Evolutionary conservation across 2,888 invertebrate species (phyloP), one percentile per base, ranked within the genome.

Genomic region (Dione vanillae): DNA sequence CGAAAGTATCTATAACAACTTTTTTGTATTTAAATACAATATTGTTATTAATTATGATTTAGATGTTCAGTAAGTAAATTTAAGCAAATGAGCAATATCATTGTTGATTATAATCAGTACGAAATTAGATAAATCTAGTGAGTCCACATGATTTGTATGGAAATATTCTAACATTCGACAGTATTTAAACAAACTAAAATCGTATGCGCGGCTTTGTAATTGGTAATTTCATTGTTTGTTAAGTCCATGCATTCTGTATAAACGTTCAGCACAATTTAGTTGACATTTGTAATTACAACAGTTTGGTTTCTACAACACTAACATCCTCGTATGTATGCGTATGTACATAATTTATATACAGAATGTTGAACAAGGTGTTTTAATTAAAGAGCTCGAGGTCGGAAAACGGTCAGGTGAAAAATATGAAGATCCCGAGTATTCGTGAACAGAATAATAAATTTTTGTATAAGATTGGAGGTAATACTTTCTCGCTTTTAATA

Each of bases 61-160:
- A n/a, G n/a, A n/a, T n/a, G n/a, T n/a, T n/a, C n/a, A n/a, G n/a
- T n/a, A n/a, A n/a, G n/a, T n/a, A n/a, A n/a, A n/a, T n/a, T n/a
- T n/a, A n/a, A n/a, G n/a, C n/a, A n/a, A n/a, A n/a, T n/a, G n/a
- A n/a, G 10, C 16, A 49, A 16, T 49, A 11, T 49, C 1, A 49
- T 45, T 6, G 14, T 49, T 10, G 27, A 27, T 52, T 5, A 54
- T n/a, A 59, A 41, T 59, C 19, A 41, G n/a, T 54, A 27, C 11
- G 10, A 37, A 54, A 62, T 62, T 12, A 27, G 10, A 11, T 14
- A 12, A 62, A n/a, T 35, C 54, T 61, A 66, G 70, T 70, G n/a
- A 72, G 70, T 12, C 58, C n/a, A 84, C 85, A 84, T 87, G 85
- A 89, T 88, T 89, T 86, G 85, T 88, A 88, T 87, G 86, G 86